These are phyloP conservation scores for Salvelinus fontinalis DNA, from an alignment of 2,113 vertebrate genomes.

Conservation along the genomic window DNA sequence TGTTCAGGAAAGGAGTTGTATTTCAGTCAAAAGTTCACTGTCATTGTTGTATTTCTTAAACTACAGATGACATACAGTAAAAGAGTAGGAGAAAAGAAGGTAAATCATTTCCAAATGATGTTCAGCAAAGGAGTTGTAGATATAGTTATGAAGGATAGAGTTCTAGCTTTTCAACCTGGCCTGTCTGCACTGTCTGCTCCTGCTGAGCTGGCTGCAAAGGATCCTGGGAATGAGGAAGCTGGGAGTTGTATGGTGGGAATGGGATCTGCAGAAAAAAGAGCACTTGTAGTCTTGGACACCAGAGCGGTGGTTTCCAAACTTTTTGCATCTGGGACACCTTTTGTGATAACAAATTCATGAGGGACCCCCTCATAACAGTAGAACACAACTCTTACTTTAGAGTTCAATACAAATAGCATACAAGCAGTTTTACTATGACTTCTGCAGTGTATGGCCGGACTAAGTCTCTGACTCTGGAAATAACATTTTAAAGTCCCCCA, in stretches of 20 bases:
- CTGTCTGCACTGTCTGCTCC: conserved; percentile 60
- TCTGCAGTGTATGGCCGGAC: too few species aligned
- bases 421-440: too few species aligned
- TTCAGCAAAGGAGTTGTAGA: neutral
- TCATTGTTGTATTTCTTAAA: neutral
- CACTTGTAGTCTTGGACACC: neutral
- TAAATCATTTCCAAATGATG: too few species aligned
- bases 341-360: neutral
- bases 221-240: conserved; percentile 55
- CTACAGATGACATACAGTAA: neutral
- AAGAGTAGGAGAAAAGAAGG: neutral
- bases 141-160: neutral
- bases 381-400: too few species aligned
- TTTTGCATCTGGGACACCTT: neutral
- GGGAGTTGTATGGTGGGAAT: conserved; percentile 46
- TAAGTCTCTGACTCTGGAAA: too few species aligned
- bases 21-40: too few species aligned
- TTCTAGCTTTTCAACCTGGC: conserved; percentile 45
- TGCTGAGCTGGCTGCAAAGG: conserved; percentile 53
- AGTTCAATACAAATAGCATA: too few species aligned
- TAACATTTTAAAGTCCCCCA: too few species aligned
- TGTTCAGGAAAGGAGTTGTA: neutral
- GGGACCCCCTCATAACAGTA: too few species aligned
- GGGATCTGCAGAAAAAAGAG: conserved; percentile 31
- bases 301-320: too few species aligned